Percentiles rank a stretch among this genome's conserved stretches.
These are phyloP conservation scores for Barbus barbus DNA, from an alignment of 2,113 vertebrate genomes.

Conservation along the genomic window DNA sequence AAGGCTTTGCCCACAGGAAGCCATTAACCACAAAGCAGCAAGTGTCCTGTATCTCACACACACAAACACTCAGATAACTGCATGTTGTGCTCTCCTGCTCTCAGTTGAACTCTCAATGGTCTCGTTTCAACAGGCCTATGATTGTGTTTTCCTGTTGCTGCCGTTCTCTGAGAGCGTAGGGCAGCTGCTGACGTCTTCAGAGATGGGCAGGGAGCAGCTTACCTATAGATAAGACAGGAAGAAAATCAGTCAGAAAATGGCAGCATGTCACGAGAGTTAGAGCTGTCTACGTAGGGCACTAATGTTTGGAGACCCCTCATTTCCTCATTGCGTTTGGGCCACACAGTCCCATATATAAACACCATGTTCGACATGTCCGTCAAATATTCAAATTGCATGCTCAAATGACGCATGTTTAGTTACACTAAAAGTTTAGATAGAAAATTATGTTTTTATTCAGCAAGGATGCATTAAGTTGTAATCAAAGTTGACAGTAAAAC, in stretches of 20 bases:
- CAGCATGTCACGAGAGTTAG: constrained; percentile 33
- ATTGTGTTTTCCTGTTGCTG: constrained; percentile 39
- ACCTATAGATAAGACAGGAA: constrained; percentile 45
- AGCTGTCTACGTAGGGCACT: background rate
- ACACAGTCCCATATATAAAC: background rate
- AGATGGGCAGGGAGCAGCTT: background rate
- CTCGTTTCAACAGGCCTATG: constrained; percentile 13
- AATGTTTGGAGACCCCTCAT: constrained; percentile 18
- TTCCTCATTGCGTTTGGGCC: constrained; percentile 11
- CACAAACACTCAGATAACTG: background rate
- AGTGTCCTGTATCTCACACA: background rate
- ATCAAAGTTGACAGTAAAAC: too few species aligned
- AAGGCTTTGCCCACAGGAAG: background rate
- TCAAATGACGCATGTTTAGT: background rate
- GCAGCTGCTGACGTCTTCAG: constrained; percentile 19
- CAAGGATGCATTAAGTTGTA: too few species aligned
- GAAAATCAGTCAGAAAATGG: constrained; percentile 26
- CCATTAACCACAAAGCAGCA: background rate
- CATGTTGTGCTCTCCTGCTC: background rate
- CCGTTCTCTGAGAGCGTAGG: too few species aligned
- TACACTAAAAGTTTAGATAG: too few species aligned
- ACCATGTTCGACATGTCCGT: background rate
- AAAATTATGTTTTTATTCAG: too few species aligned
- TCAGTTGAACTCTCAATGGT: constrained; percentile 4
- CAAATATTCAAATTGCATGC: background rate